These are phyloP conservation scores for Guaruba guarouba DNA, from an alignment of 2,113 vertebrate species.

Conservation along the genomic window DNA sequence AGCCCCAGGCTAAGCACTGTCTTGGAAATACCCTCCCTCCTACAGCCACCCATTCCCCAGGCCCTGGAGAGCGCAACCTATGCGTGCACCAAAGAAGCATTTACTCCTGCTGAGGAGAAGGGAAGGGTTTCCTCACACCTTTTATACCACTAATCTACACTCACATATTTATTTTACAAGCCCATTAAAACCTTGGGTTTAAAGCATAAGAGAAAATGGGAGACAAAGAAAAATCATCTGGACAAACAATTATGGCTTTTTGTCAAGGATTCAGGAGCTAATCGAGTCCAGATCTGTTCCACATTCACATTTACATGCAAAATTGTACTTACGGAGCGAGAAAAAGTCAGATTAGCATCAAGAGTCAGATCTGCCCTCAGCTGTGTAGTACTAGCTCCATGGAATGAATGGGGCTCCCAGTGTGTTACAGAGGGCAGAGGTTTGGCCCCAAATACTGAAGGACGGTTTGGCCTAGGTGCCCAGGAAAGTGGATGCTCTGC, in stretches of 20 bases:
- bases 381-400: neutral
- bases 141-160: neutral
- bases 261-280: constrained; percentile 51
- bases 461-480: neutral
- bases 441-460: neutral
- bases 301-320: constrained; percentile 49
- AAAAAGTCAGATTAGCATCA: constrained; percentile 29
- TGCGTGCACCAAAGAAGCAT: neutral
- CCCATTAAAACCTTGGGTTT: constrained; percentile 16
- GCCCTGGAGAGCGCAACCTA: neutral
- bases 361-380: constrained; percentile 9
- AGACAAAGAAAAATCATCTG: constrained; percentile 57
- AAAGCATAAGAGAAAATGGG: neutral
- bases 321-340: constrained; percentile 11
- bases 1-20: neutral
- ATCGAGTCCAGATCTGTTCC: constrained; percentile 60
- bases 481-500: neutral
- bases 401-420: neutral
- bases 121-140: constrained; percentile 22
- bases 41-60: constrained; percentile 6
- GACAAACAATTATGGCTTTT: constrained; percentile 59
- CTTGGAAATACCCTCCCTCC: constrained; percentile 35
- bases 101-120: neutral
- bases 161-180: neutral
- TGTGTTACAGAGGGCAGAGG: neutral